These are phyloP conservation scores for Caprella mutica DNA, from an alignment of 2,888 invertebrate species.

Conservation along the genomic window DNA sequence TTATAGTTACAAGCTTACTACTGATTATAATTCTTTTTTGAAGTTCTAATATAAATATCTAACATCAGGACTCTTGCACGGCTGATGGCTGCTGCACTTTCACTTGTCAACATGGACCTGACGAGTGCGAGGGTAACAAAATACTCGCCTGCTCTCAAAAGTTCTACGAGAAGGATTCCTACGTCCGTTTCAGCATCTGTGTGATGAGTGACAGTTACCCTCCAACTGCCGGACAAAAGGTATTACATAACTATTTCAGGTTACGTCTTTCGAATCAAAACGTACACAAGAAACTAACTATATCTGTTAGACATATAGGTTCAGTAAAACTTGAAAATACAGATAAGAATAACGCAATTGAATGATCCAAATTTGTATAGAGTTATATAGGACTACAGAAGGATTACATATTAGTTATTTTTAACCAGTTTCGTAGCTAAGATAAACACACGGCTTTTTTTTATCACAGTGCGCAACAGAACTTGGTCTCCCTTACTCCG, in stretches of 20 bases:
- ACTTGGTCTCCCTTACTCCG: not conserved
- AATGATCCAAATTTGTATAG: too few species aligned
- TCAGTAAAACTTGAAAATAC: too few species aligned
- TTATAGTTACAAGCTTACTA: too few species aligned
- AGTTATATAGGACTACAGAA: too few species aligned
- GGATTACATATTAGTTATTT: too few species aligned
- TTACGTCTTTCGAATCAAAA: too few species aligned
- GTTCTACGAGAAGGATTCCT: constrained; percentile 47
- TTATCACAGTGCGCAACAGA: not conserved
- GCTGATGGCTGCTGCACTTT: constrained; percentile 51
- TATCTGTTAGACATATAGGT: too few species aligned
- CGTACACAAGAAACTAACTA: too few species aligned
- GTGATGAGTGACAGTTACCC: constrained; percentile 67
- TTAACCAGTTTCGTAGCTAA: too few species aligned
- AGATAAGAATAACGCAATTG: too few species aligned
- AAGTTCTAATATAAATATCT: not conserved
- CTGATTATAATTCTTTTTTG: constrained; percentile 42
- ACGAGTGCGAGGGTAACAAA: constrained; percentile 72
- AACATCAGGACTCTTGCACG: not conserved
- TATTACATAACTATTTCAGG: too few species aligned
- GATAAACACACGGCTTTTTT: too few species aligned
- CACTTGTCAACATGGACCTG: constrained; percentile 63
- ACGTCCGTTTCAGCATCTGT: constrained; percentile 57
- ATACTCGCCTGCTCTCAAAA: constrained; percentile 67
- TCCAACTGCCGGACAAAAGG: constrained; percentile 54